These are phyloP conservation scores for Lophochroa leadbeateri DNA, from an alignment of 2,113 vertebrate genomes.

Conservation along the genomic window DNA sequence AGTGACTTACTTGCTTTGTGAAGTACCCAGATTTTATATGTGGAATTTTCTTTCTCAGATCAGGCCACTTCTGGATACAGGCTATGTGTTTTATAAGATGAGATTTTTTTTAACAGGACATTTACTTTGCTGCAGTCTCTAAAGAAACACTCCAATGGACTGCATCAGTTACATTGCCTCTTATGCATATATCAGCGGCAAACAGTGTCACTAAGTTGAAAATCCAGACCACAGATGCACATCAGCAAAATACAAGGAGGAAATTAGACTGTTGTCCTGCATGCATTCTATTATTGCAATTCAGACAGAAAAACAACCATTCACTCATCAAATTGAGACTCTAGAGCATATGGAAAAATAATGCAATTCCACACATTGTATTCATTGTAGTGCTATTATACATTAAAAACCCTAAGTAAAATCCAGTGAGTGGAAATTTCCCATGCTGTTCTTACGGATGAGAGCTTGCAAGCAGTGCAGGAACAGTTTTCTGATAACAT, in stretches of 20 bases:
- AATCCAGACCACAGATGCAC: background rate
- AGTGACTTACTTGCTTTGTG: background rate
- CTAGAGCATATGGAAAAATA: conserved; percentile 3
- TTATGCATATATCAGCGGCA: background rate
- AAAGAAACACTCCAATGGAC: background rate
- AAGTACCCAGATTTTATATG: background rate
- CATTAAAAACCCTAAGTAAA: background rate
- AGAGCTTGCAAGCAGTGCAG: background rate
- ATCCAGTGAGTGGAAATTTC: background rate
- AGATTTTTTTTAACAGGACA: background rate
- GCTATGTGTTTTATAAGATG: fast-evolving
- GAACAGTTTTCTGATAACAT: background rate
- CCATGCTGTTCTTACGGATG: background rate
- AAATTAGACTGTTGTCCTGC: background rate
- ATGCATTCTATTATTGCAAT: background rate
- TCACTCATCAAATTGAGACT: background rate
- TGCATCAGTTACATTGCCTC: background rate
- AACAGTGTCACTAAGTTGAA: background rate
- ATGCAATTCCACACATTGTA: background rate
- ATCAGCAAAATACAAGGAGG: background rate
- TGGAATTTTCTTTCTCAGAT: background rate
- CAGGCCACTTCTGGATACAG: background rate
- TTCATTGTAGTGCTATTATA: background rate
- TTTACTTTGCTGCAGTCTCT: background rate
- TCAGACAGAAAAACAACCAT: background rate